phyloP scores from a whole-genome alignment of 2,888 invertebrate species.

The Papilio protenor region DNA sequence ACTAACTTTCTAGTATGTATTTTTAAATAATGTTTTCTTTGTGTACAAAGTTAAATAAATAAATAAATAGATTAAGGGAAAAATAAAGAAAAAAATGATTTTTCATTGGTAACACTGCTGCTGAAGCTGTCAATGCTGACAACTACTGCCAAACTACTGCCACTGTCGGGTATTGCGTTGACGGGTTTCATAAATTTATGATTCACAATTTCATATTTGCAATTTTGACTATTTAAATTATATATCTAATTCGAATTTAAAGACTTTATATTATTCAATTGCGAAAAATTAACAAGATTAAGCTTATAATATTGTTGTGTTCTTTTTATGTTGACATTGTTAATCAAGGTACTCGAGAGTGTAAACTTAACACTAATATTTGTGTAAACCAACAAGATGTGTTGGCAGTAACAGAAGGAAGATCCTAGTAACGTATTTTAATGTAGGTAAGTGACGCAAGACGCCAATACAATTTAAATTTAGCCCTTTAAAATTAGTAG shows the following conservation, averaged over 20 bases:
- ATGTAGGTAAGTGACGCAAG: constrained; percentile 68
- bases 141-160: neutral
- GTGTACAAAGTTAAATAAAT: too few species aligned
- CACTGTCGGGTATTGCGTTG: constrained; percentile 4
- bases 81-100: too few species aligned
- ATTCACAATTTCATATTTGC: constrained; percentile 7
- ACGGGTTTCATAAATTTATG: constrained; percentile 7
- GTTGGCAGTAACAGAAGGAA: constrained; percentile 63
- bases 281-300: constrained; percentile 2
- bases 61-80: too few species aligned
- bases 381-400: constrained; percentile 61
- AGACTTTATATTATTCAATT: neutral
- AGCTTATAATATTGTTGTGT: neutral
- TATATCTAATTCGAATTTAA: constrained; percentile 6
- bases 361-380: constrained; percentile 47
- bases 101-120: too few species aligned
- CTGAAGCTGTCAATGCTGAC: neutral
- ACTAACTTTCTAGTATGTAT: too few species aligned
- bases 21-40: too few species aligned
- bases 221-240: constrained; percentile 12
- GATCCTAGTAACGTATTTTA: constrained; percentile 47
- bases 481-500: neutral
- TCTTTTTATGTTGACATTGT: constrained; percentile 1
- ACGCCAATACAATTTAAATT: constrained; percentile 1
- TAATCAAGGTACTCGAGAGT: constrained; percentile 15